Evolutionary conservation across 2,888 invertebrate genomes (phyloP).

Genomic region (Petrophora chlorosata): DNA sequence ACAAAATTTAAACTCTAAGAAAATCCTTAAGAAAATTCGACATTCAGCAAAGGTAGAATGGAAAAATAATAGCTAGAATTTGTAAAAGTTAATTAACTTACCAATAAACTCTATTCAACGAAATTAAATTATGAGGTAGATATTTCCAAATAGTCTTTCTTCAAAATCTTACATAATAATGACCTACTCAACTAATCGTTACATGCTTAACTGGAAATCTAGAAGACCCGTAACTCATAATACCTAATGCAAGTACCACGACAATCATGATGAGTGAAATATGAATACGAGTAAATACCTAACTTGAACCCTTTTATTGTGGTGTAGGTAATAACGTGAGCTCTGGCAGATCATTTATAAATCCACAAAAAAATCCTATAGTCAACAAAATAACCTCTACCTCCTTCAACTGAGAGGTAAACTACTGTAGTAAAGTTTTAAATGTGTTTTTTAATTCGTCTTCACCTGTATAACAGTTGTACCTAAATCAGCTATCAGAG

Average conservation of each 20-base stretch:
- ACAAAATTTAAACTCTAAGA: constrained; percentile 80
- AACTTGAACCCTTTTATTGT: no score
- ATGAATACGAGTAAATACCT: no score
- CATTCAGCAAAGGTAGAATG: constrained; percentile 65
- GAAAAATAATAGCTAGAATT: constrained; percentile 71
- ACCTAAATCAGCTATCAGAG: no score
- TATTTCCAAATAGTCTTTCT: constrained; percentile 80
- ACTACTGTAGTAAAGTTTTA: no score
- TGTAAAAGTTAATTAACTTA: constrained; percentile 78
- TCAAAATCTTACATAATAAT: constrained; percentile 65
- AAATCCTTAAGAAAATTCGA: constrained; percentile 65
- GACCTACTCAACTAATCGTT: constrained; percentile 54
- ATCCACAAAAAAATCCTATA: no score
- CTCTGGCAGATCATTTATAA: no score
- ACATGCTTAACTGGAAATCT: constrained; percentile 53
- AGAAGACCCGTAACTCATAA: constrained; percentile 55
- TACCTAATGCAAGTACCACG: constrained; percentile 19
- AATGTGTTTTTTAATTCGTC: no score
- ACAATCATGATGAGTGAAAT: constrained; percentile 5
- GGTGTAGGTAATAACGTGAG: no score
- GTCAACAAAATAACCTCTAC: no score
- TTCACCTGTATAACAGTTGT: no score
- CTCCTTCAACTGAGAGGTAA: no score
- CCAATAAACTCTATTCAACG: constrained; percentile 74
- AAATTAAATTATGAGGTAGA: constrained; percentile 82